Base-by-base conservation (phyloP, 1,140 invertebrate genomes). In the Drosophila paulistorum region DNA sequence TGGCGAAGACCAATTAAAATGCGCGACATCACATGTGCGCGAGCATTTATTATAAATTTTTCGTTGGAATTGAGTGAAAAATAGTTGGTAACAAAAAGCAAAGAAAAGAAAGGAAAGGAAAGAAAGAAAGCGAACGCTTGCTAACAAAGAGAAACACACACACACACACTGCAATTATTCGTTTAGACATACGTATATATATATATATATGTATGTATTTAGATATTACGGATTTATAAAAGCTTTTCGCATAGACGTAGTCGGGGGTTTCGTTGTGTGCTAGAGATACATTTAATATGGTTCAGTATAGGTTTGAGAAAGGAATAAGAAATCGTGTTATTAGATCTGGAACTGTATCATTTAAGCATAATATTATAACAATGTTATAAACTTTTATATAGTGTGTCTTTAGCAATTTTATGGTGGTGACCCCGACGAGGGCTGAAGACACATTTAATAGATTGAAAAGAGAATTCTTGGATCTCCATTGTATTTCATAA, bases 31-130 rank as follows among this genome's bases (percentile, higher is more conserved):
- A 86, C 79, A 86, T 86, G 83, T 86, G 82, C 75, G 72, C 79
- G 66, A 81, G 83, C 83, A 86, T 86, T 86, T 87, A 86, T 87
- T 86, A 87, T 87, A 86, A 82, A 82, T 87, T 82, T 82, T 86
- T 82, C 83, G 79, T 77, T 76, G 79, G 83, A 86, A 86, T 87
- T 79, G 82, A 86, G 83, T 86, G 83, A 87, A 82, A 85, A 86
- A 86, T 86, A 86, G 82, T 86, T 82, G 79, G 58, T 69, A 81
- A 78, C 65, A 62, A 54, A 71, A 61, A 41, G 37, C 42, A 72
- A 77, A 35, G n/a, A 39, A 74, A 64, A 59, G 37, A 60, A 65
- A 67, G 17, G 26, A 60, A 68, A 45, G 48, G 39, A 37, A 23
- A 9, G 60, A 39, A 58, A 58, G 26, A 26, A 66, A 35, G 33